Base-by-base conservation (phyloP, 2,888 invertebrate species). In the Tenodera sinensis region DNA sequence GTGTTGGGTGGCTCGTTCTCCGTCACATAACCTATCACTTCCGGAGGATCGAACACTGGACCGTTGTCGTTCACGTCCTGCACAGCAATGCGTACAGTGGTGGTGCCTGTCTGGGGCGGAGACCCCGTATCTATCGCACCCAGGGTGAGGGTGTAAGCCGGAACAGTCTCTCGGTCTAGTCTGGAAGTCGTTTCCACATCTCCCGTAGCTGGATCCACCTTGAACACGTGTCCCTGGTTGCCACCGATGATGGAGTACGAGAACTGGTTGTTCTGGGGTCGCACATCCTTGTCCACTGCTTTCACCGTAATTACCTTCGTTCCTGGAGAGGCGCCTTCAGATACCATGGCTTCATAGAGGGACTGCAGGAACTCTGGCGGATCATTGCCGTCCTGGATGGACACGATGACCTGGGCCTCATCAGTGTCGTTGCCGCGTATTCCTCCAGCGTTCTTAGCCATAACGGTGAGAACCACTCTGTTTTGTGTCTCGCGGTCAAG, bases 321-420 rank as follows among this genome's bases (percentile, higher is more conserved):
- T 0, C 98, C 98, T 15, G 96, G 93, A 0, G 93, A 92, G 0
- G 96, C 96, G 28, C 97, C 97, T 94, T 99, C 99, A 0, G 97
- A 96, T 30, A 99, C 95, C 90, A 95, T 95, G 0, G 97, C 95
- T 92, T 97, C 96, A 92, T 99, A 99, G 28, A 95, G 92, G 87
- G 95, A 95, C 92, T 96, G 95, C n/a, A 96, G 93, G 93, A 99
- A 99, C 93, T 98, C 97, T 0, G 99, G 99, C 0, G 99, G 98
- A 94, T 99, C 99, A 92, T 99, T 99, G 28, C 98, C 98, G 93
- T 99, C 99, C 94, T 98, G 98, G 90, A 99, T 97, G 0, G 97
- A 97, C 90, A 99, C 97, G 86, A 98, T 97, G 0, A 99, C 97
- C 93, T 98, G 98, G 6, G 98, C 98, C 93, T 98, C 98, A 92